Evolutionary conservation across 2,113 vertebrate species (phyloP), one percentile per base, ranked within the genome.

Genomic region (Triplophysa siluroides): DNA sequence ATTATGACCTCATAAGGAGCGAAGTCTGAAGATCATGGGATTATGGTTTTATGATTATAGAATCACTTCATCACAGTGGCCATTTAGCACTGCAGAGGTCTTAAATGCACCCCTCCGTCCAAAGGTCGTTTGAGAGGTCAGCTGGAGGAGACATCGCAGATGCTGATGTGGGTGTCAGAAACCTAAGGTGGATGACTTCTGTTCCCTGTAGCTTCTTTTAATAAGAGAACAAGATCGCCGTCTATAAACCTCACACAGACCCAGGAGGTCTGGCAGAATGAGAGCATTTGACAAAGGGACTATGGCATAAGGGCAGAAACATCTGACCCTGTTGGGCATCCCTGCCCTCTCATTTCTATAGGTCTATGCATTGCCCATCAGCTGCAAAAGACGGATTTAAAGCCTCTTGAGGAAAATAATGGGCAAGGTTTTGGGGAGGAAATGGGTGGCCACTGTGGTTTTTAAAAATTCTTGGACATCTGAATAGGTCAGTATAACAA

Each of bases 21-120:
- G 96, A 95, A 96, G 95, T 98, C 96, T 95, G 90, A 92, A 92
- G 94, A 94, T 92, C 94, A 92, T 90, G 90, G 91, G 95, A 91
- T 98, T 96, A 97, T 93, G 88, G 94, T 94, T 95, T 97, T 97
- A 97, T 92, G 91, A 92, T 98, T 97, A 96, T 94, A 95, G 94
- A 96, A 96, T 95, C 94, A 95, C 90, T 96, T 93, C 91, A 94
- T 95, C 95, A 93, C 93, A 91, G 91, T 92, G 93, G 93, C 95
- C 92, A 92, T 29, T 85, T 76, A 66, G 60, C 79, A 61, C n/a
- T 50, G 6, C 9, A 78, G 45, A 38, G 19, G 24, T 76, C 26
- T 76, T 19, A 94, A 94, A 90, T 87, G 84, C 74, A 86, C 85
- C 83, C 85, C 89, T 85, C 80, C 63, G 60, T 79, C 90, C 2